Percentiles rank a stretch among this genome's conserved stretches.
Conservation (phyloP, 2,113 vertebrate species). For the Myrmecophaga tridactyla region DNA sequence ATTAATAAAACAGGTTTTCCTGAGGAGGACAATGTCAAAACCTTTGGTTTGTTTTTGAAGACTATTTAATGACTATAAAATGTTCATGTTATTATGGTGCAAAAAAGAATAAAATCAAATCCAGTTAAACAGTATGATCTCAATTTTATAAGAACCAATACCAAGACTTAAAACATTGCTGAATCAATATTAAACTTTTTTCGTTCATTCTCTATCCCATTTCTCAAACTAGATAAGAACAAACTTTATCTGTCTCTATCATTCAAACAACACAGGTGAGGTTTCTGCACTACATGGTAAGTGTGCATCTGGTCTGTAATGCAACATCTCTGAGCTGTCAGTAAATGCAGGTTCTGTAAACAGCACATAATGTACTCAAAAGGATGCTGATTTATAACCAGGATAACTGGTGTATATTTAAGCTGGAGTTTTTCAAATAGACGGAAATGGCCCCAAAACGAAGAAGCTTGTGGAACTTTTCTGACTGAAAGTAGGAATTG, state of each 20-base stretch:
- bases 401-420: not conserved
- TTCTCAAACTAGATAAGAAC: not conserved
- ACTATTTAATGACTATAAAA: not conserved
- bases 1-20: not conserved
- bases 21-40: not conserved
- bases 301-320: not conserved
- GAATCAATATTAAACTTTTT: not conserved
- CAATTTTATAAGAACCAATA: not conserved
- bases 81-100: not conserved
- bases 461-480: not conserved
- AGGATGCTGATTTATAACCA: not conserved
- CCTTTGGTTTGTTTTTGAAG: not conserved
- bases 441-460: not conserved
- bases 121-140: not conserved
- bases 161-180: not conserved
- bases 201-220: no score
- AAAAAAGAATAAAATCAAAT: not conserved
- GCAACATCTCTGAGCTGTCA: not conserved
- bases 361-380: not conserved
- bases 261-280: not conserved
- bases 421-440: not conserved
- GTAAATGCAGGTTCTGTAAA: not conserved
- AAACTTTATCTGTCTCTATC: not conserved
- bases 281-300: not conserved
- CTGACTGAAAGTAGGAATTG: not conserved